Conservation (phyloP, 2,888 invertebrate genomes). For the Leptogaster cylindrica region DNA sequence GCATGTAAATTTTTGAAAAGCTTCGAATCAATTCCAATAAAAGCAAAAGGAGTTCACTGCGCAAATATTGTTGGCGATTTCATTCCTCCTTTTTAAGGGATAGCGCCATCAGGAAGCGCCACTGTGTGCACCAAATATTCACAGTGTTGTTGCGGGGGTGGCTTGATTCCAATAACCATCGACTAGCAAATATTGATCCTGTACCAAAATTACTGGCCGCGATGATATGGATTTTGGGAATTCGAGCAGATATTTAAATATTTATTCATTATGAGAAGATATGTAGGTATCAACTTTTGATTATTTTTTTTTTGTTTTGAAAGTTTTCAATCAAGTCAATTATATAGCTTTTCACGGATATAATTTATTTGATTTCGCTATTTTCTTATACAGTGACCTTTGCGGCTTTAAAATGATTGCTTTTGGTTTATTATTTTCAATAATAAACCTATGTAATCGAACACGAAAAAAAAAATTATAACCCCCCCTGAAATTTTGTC, state of each 20-base stretch:
- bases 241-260: neutral
- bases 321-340: too few relatives aligned
- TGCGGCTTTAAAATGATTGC: neutral
- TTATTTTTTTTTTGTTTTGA: too few relatives aligned
- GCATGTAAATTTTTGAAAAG: neutral
- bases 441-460: too few relatives aligned
- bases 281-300: too few relatives aligned
- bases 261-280: too few relatives aligned
- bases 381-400: neutral
- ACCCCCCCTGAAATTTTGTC: too few relatives aligned
- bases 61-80: conserved; percentile 6
- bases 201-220: neutral
- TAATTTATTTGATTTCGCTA: neutral
- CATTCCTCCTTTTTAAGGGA: neutral
- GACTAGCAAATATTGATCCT: conserved; percentile 9
- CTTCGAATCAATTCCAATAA: neutral
- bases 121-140: too few relatives aligned
- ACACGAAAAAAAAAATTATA: too few relatives aligned
- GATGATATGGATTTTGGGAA: conserved; percentile 9
- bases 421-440: neutral
- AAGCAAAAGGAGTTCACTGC: neutral
- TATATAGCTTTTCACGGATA: too few relatives aligned
- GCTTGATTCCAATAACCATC: conserved; percentile 10
- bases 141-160: too few relatives aligned
- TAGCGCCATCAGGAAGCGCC: too few relatives aligned